Evolutionary conservation across 2,113 vertebrate species (phyloP), one percentile per base, ranked within the genome.

Genomic region (Oreotragus oreotragus): DNA sequence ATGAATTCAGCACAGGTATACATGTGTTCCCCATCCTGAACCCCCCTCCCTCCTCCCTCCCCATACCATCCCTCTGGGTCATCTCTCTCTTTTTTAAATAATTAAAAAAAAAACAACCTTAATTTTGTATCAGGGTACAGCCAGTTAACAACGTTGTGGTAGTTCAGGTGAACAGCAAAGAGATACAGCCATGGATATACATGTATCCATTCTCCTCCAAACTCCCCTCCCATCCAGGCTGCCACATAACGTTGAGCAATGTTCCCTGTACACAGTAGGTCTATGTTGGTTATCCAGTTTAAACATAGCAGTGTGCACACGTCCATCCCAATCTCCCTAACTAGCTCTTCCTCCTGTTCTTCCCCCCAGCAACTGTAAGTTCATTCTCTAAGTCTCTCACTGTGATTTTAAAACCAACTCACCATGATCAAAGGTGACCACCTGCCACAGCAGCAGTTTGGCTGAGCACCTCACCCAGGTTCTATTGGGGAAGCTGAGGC

Each of bases 371-470:
- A 39, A 39, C 66, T 70, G n/a, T 39, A 23, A 70, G n/a, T 70
- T 39, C 21, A 73, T 13, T 73, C 66, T 73, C 36, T 39, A 73
- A 39, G 36, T 73, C 66, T 73, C 8, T 19, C 76, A 79, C 45
- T 33, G 5, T 93, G 8, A 23, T 66, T 80, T 84, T 49, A 60
- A 64, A 79, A 33, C 70, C 27, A 47, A 36, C 7, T 49, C 58
- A 58, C 49, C 14, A 19, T 6, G 21, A 45, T 39, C 0, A 1
- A 39, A 53, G 55, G 2, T 43, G 2, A 14, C 47, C 10, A 27
- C 9, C 6, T 21, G 47, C 23, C 1, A 0, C 8, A 57, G 49
- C 6, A 53, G 64, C 6, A 36, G 1, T 10, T 1, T 27, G 23
- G 4, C 3, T 7, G 21, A 9, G 39, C 11, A 30, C 8, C 5